Conservation (phyloP, 37 sponge, comb jelly and placozoan genomes). For the Agelas oroides region DNA sequence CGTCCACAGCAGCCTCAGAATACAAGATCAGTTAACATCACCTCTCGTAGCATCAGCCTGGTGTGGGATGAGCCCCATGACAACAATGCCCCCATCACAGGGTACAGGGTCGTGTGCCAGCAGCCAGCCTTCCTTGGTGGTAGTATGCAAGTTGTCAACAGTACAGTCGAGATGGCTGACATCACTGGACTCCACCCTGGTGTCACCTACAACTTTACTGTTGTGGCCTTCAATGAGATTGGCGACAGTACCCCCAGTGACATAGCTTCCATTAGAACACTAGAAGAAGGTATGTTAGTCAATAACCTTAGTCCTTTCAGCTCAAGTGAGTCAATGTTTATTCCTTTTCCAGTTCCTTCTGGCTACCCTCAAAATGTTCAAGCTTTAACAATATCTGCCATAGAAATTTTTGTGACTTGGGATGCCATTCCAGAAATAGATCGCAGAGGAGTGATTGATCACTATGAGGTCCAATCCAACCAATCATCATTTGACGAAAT, state of each 20-base stretch:
- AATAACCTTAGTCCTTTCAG: too few relatives aligned
- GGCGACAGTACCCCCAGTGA: constrained; percentile 54
- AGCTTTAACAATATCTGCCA: too few relatives aligned
- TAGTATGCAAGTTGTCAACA: neutral
- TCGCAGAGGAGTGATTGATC: too few relatives aligned
- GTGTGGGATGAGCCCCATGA: constrained; percentile 65
- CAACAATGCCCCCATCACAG: constrained; percentile 61
- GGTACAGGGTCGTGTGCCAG: constrained; percentile 34
- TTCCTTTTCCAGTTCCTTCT: too few relatives aligned
- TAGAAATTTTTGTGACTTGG: too few relatives aligned
- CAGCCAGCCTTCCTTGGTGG: constrained; percentile 43
- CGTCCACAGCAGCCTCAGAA: constrained; percentile 59
- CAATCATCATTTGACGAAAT: too few relatives aligned
- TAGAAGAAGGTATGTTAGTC: constrained; percentile 44
- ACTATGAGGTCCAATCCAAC: too few relatives aligned
- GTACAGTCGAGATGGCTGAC: neutral
- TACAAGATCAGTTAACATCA: constrained; percentile 22
- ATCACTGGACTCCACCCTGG: constrained; percentile 62
- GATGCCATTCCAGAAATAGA: too few relatives aligned
- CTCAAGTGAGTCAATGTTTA: too few relatives aligned
- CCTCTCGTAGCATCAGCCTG: constrained; percentile 29
- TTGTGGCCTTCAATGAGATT: constrained; percentile 59
- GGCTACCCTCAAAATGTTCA: too few relatives aligned
- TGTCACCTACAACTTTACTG: constrained; percentile 53
- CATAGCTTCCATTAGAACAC: constrained; percentile 15